Evolutionary conservation across 2,797 vertebrate genomes (phyloP).

Genomic region (Hapalemur alaotrensis): DNA sequence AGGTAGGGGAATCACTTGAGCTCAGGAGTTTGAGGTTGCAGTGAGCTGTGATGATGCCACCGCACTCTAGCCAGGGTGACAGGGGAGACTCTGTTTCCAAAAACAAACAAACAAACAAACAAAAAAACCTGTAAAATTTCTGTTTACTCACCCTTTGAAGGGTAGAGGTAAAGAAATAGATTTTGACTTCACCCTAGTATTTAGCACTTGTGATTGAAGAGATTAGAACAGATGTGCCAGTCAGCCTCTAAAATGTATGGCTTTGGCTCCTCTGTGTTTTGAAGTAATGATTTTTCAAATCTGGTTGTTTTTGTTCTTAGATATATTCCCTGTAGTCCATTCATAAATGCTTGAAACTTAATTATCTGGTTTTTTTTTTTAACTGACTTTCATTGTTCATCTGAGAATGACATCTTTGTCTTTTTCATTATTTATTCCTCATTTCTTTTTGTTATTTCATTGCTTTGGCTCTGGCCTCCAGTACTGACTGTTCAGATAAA

Average conservation of each 20-base stretch:
- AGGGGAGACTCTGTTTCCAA: not conserved
- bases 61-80: not conserved
- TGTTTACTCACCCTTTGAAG: not conserved
- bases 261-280: not conserved
- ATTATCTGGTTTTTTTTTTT: constrained; percentile 17
- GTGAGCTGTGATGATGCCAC: not conserved
- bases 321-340: not conserved
- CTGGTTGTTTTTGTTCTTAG: not conserved
- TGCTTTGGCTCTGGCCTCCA: not conserved
- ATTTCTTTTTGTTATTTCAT: not conserved
- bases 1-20: not conserved
- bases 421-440: constrained; percentile 5
- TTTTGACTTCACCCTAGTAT: not conserved
- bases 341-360: constrained; percentile 32
- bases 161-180: constrained; percentile 2
- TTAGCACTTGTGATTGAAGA: constrained; percentile 50
- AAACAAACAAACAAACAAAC: not conserved
- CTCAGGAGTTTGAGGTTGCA: not conserved
- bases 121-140: not conserved
- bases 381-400: not conserved
- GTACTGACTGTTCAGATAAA: constrained; percentile 15
- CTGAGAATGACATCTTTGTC: not conserved
- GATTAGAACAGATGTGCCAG: constrained; percentile 2
- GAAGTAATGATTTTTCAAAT: constrained; percentile 20
- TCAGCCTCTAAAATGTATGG: constrained; percentile 57